Base-by-base conservation (phyloP, 2,797 vertebrate genomes). In the Pachyuromys duprasi region DNA sequence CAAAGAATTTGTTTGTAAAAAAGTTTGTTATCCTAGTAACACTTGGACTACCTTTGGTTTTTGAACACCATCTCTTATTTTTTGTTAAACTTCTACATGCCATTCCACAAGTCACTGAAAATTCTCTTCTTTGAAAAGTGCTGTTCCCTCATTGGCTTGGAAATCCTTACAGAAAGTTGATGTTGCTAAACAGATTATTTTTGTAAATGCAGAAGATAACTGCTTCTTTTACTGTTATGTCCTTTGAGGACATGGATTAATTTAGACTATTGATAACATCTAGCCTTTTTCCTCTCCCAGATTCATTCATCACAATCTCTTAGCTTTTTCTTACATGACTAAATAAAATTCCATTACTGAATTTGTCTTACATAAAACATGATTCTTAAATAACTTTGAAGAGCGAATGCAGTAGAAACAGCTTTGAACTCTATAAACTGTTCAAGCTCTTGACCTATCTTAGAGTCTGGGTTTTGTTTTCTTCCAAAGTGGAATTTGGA, bases 1-100 rank as follows among this genome's bases (percentile, higher is more conserved):
- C 96, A 70, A 91, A 97, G 94, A 97, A 97, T 97, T 97, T 4
- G 92, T 98, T 82, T 97, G 95, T 96, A 96, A 96, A 62, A 20
- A 76, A 97, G 84, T 94, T 92, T 86, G 92, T 94, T 96, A 82
- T 92, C 53, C 78, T 93, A 95, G 63, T 94, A 94, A 87, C 86
- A 62, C 20, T 84, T 80, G 84, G 76, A 91, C 62, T 86, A 87
- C 96, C 14, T 97, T 97, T 86, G 89, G 76, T 97, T 97, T 91
- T 96, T 95, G 28, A 45, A 86, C 55, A 55, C 57, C 91, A 97
- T 95, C 45, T 70, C 90, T 97, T 76, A 90, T 93, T 94, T 95
- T 96, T 80, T 96, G 14, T 93, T 93, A 83, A 93, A 89, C 63
- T 79, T 90, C 86, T 36, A 57, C 80, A 39, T 81, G 81, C 65